Base-by-base conservation (phyloP, 2,113 vertebrate genomes). In the Neolamprologus sp. region DNA sequence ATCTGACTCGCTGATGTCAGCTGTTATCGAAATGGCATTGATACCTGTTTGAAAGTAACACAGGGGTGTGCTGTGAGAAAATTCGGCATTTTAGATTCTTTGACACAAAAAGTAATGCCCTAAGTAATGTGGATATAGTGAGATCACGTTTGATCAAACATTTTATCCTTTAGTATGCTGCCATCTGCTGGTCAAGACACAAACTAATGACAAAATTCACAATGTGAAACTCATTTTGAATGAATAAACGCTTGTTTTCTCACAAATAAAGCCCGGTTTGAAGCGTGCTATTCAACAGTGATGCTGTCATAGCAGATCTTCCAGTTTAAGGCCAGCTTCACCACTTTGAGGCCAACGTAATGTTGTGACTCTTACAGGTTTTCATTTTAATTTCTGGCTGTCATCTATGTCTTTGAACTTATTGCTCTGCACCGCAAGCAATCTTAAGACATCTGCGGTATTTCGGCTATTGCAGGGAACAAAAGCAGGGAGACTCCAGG, bases 1-100 rank as follows among this genome's bases (percentile, higher is more conserved):
- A 45, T 94, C 93, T 13, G 95, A 90, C 86, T 96, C 96, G 91
- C 96, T 97, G 10, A 97, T 93, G 93, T 98, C 97, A 85, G 97
- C 96, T 83, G 83, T 84, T 33, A 97, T 91, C 47, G 96, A 85
- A 80, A 97, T 87, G 84, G 94, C 94, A 88, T 93, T 95, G 92
- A 96, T 97, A 82, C 95, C 97, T 97, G 95, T 9, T 68, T 45
- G 13, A 33, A 21, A 45, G 65, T 55, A 35, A 60, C 31, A 9
- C 23, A 19, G 42, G 6, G 42, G 9, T 75, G 23, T 31, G 0
- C 71, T 31, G 23, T 49, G 71, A 75, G 42, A 31, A 19, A 28
- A 75, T 7, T 47, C 1, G 23, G 7, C 42, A 49, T 75, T 75
- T 75, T 28, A 19, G 42, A 75, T 75, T 47, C 35, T 75, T 19